Base-by-base conservation (phyloP, 2,888 invertebrate genomes). In the Xestia c-nigrum region DNA sequence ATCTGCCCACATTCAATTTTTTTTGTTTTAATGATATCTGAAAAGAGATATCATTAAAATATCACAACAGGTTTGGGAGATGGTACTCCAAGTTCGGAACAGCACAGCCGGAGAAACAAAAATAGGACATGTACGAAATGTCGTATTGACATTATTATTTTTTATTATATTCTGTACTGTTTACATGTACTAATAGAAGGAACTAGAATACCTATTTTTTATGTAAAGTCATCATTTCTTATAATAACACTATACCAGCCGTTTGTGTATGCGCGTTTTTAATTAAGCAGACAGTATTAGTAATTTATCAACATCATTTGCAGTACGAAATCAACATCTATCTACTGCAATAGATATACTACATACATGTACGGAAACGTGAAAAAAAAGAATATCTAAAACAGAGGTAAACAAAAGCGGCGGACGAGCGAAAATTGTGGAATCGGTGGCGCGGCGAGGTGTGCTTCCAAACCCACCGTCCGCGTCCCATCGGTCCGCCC, bases 381-480 rank as follows among this genome's bases (percentile, higher is more conserved):
- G 16, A 46, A 66, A 57, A 78, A 55, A 19, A 40, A 38, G 10
- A 10, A 31, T 55, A 65, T 71, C 40, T 71, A 65, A 84, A 84
- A 67, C n/a, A 66, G 50, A n/a, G 59, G 69, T 55, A 75, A 80
- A 76, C 78, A 86, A 85, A 85, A 78, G 77, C 57, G 83, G 50
- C 81, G 84, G 81, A 80, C 79, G 68, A 78, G 81, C 80, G 71
- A 40, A 38, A 76, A 71, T 43, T 66, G 57, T 76, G 68, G 73
- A 24, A 9, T 70, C 67, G 74, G 70, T n/a, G 73, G 78, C 83
- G 84, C 82, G 77, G 59, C 75, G 87, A 87, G 82, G 82, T 80
- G 80, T 88, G 80, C 78, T 74, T 38, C 65, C 82, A 78, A 73
- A 6, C 24, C 40, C 16, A 47, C 55, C 47, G 71, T n/a, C 40